phyloP scores from a whole-genome alignment of 2,797 vertebrate species.

The Tolypeutes matacus region DNA sequence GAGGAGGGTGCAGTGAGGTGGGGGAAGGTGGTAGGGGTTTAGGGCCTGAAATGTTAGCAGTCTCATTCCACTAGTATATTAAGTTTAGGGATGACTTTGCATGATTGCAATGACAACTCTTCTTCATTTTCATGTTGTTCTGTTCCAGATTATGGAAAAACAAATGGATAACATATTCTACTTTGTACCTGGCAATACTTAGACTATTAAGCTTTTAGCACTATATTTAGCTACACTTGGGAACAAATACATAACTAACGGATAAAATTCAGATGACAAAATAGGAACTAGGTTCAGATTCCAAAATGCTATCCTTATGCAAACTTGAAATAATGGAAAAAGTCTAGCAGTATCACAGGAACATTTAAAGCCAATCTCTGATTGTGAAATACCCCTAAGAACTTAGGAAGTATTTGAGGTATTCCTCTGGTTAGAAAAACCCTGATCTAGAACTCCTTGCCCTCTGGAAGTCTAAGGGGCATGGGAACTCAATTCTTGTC shows the following conservation, averaged over 20 bases:
- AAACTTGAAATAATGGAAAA: conserved; percentile 59
- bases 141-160: conserved; percentile 53
- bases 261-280: conserved; percentile 52
- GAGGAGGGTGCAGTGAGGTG: not conserved
- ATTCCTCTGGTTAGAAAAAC: conserved; percentile 33
- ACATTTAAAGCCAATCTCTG: conserved; percentile 35
- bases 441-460: not conserved
- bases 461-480: not conserved
- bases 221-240: conserved; percentile 19
- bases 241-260: conserved; percentile 35
- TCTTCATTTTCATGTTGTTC: conserved; percentile 51
- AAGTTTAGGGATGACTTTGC: not conserved
- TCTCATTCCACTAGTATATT: not conserved
- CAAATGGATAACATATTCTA: conserved; percentile 53
- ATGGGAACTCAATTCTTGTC: not conserved
- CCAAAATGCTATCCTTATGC: conserved; percentile 52
- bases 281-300: conserved; percentile 48
- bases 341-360: not conserved
- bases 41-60: not conserved
- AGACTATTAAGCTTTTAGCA: not conserved
- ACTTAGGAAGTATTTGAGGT: not conserved
- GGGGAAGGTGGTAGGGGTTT: not conserved
- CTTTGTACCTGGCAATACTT: conserved; percentile 30
- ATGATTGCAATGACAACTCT: not conserved
- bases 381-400: not conserved